Base-by-base conservation (phyloP, 1,140 invertebrate genomes). In the Drosophila chauvacae region DNA sequence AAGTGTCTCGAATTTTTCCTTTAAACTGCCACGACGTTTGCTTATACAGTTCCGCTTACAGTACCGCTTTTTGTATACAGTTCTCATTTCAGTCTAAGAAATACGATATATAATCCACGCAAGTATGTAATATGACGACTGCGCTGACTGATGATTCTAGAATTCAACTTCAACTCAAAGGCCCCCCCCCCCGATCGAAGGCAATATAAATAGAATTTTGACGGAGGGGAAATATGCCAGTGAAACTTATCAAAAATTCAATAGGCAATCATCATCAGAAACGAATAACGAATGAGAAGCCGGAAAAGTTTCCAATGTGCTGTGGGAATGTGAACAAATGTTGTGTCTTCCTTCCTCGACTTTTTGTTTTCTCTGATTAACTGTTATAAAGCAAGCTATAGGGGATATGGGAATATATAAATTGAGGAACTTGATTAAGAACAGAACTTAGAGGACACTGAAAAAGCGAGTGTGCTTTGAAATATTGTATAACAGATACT, bases 301-400 rank as follows among this genome's bases (percentile, higher is more conserved):
- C 47, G 62, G 44, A 53, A 70, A 71, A 51, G 66, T 71, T 57
- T 51, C 39, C 60, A 37, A 76, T 55, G 35, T n/a, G 55, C 70
- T 74, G 23, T 76, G 74, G 42, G 70, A 77, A 77, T 75, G 45
- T 56, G 45, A 68, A 77, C 71, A 77, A 77, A 75, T 77, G 74
- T 73, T 69, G 13, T 18, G 37, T 68, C 53, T 57, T 23, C 18
- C 14, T 18, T n/a, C 26, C 33, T 41, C 9, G 35, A 9, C 7
- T 23, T 20, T 6, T 6, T 20, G 10, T 11, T 35, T 30, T 45
- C 16, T 28, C n/a, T 16, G 57, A 65, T 66, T 63, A 62, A 45
- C 63, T 37, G 30, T 62, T 37, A 16, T 26, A 26, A 16, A 23
- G 6, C 3, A 42, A 65, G 18, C 20, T 45, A 62, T 41, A 28